A percentile compares a stretch with the other conserved stretches of the same genome.
Evolutionary conservation across 2,888 invertebrate species (phyloP).

Genomic region (Sinohyriopsis cumingii): DNA sequence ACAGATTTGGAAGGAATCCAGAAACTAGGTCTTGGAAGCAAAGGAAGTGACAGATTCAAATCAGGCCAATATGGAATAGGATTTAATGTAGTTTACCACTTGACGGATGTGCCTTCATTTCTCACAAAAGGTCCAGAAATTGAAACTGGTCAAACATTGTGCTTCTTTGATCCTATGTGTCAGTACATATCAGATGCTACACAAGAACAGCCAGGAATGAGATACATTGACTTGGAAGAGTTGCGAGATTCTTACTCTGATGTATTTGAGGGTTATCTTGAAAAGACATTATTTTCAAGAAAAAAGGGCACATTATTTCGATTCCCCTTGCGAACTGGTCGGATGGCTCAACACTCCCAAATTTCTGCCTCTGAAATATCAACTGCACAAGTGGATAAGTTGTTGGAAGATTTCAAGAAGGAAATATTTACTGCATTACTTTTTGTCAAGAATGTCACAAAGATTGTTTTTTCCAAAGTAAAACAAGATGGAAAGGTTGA

Average conservation of each 20-base stretch:
- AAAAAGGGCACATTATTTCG: slow-evolving; percentile 37
- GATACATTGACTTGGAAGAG: slow-evolving; percentile 19
- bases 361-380: slow-evolving; percentile 34
- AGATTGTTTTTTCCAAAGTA: slow-evolving; percentile 18
- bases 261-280: slow-evolving; percentile 33
- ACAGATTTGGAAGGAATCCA: slow-evolving; percentile 55
- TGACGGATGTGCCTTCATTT: slow-evolving; percentile 59
- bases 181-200: slow-evolving; percentile 47
- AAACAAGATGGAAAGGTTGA: slow-evolving; percentile 3
- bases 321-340: slow-evolving; percentile 33
- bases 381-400: slow-evolving; percentile 4
- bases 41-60: slow-evolving; percentile 50
- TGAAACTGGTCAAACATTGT: slow-evolving; percentile 47
- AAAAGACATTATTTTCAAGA: slow-evolving; percentile 18
- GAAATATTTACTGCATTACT: slow-evolving; percentile 23
- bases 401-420: slow-evolving; percentile 14
- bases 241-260: slow-evolving; percentile 26
- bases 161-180: slow-evolving; percentile 65
- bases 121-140: slow-evolving; percentile 39
- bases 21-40: slow-evolving; percentile 55
- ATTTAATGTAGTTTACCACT: slow-evolving; percentile 60
- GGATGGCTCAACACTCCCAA: slow-evolving; percentile 47
- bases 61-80: slow-evolving; percentile 62
- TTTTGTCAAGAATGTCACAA: slow-evolving; percentile 29
- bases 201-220: slow-evolving; percentile 26